Percentiles rank a stretch among this genome's conserved stretches.
These are phyloP conservation scores for Drosophila nigrodunni DNA, from an alignment of 1,140 invertebrate genomes.

Conservation along the genomic window DNA sequence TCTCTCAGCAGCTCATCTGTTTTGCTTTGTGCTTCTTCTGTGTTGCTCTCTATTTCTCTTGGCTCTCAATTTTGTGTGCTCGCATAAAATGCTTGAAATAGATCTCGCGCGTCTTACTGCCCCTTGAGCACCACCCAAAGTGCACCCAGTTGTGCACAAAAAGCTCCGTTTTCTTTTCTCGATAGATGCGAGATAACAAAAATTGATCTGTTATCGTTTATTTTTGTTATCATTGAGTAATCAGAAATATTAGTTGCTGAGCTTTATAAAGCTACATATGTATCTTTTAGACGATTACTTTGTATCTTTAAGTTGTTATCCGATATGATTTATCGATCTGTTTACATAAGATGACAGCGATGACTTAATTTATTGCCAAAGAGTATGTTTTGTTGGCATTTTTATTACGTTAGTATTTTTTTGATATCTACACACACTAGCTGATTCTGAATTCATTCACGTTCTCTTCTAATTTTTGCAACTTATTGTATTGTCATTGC, in stretches of 20 bases:
- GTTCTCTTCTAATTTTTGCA: slow-evolving; percentile 18
- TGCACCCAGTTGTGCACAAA: slow-evolving; percentile 19
- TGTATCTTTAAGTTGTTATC: too few species aligned
- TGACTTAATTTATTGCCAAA: too few species aligned
- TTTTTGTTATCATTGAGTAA: too few species aligned
- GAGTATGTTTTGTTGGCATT: too few species aligned
- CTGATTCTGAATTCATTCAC: slow-evolving; percentile 9
- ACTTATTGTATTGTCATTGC: slow-evolving; percentile 4
- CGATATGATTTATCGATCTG: too few species aligned
- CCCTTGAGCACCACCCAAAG: background rate
- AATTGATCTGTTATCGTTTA: too few species aligned
- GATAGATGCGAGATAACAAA: slow-evolving; percentile 2
- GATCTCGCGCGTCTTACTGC: slow-evolving; percentile 14
- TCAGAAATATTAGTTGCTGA: too few species aligned
- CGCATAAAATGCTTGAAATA: slow-evolving; percentile 46
- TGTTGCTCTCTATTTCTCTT: background rate
- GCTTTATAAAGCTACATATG: too few species aligned
- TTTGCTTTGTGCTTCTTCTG: background rate
- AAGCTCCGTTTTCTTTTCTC: slow-evolving; percentile 14
- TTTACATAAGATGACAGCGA: too few species aligned
- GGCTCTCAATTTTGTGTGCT: background rate
- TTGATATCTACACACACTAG: background rate
- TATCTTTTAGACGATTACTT: too few species aligned
- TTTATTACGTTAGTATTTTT: too few species aligned
- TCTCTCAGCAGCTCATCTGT: slow-evolving; percentile 11